A percentile compares a stretch with the other conserved stretches of the same genome.
Conservation (phyloP, 2,113 vertebrate species). For the Heloderma charlesbogerti region DNA sequence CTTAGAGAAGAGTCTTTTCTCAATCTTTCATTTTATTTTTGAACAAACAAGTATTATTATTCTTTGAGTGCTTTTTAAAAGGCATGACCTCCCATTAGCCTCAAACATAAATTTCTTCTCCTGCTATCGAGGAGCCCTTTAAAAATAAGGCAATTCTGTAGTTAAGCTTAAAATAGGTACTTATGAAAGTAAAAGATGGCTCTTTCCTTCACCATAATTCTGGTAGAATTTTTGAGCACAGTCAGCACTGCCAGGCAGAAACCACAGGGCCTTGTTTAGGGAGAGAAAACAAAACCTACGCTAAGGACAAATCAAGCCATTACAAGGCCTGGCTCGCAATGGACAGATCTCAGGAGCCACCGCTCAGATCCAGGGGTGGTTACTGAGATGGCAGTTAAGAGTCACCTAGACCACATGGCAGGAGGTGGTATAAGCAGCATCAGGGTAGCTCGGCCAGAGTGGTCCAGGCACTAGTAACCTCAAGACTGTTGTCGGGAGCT, state of each 20-base stretch:
- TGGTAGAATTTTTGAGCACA: neutral
- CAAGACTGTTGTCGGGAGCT: no score
- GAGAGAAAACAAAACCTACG: neutral
- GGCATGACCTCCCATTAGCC: neutral
- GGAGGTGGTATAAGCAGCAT: no score
- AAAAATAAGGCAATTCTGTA: slow-evolving; percentile 5
- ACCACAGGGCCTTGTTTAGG: neutral
- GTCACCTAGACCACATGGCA: no score
- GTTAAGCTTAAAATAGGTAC: neutral
- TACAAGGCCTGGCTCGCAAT: neutral
- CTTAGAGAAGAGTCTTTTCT: neutral
- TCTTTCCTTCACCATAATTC: neutral
- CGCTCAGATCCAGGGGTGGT: neutral
- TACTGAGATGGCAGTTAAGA: neutral
- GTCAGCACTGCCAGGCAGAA: neutral
- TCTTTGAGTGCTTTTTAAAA: neutral
- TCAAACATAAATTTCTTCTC: neutral
- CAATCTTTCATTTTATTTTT: neutral
- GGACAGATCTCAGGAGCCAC: neutral
- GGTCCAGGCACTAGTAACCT: no score
- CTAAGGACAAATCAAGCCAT: no score
- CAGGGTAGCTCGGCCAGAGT: no score
- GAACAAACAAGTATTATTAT: neutral
- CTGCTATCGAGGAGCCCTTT: slow-evolving; percentile 5
- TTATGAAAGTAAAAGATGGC: neutral